Base-by-base conservation (phyloP, 2,888 invertebrate genomes). In the Microdon myrmicae region DNA sequence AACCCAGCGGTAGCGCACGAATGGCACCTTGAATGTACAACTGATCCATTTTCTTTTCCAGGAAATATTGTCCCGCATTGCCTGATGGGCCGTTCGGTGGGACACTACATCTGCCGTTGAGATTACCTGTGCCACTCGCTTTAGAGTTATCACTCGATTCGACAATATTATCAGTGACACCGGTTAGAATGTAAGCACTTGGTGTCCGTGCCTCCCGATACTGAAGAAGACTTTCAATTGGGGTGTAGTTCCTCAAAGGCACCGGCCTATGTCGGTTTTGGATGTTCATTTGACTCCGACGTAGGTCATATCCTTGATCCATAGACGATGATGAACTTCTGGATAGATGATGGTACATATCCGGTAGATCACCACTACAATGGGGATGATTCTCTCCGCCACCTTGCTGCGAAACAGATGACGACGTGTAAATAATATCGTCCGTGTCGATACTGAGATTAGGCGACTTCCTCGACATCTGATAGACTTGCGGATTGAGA, bases 401-500 rank as follows among this genome's bases (percentile, higher is more conserved):
- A 22, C 68, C 70, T 29, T 70, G 72, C 22, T 73, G 74, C 56
- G 71, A 73, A 37, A 69, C 74, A n/a, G 76, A 71, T 2, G 77
- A 73, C 13, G 73, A 73, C 14, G 70, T 71, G 51, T 73, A 72
- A n/a, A 75, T 76, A 9, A 73, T 70, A 31, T 77, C 77, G 49
- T 74, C 75, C 2, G 74, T 73, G 49, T 75, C 75, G 53, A 76
- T 73, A 41, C 77, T 74, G 2, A 77, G 70, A 68, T 77, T 74
- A 3, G 80, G 79, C 16, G 80, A 79, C 67, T 79, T 79, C 14
- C 80, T 74, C 6, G 80, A 79, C 76, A 80, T 79, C 61, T 81
- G 79, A 71, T 81, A 81, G 12, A 80, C 79, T 64, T 81, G 80
- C 20, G 81, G 80, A 72, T 81, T 79, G 25, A 81, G 69, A 7